phyloP scores from a whole-genome alignment of 2,113 vertebrate species.

The rabbit (Oryctolagus cuniculus) region mOryCun1.1 NC_091434.1:72740001-72740500 shows the following conservation, averaged over 20 bases:
- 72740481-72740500: no score
- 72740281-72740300: background rate
- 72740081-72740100: background rate
- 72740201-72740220: background rate
- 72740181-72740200: background rate
- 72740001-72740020: background rate
- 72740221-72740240: constrained; percentile 35
- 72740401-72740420: no score
- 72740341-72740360: no score
- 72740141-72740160: background rate
- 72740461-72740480: no score
- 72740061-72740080: no score
- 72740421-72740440: no score
- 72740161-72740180: background rate
- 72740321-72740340: no score
- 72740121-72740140: background rate
- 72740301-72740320: no score
- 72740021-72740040: background rate
- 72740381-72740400: no score
- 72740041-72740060: background rate
- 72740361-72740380: no score
- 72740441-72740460: no score
- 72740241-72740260: background rate
- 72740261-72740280: constrained; percentile 9
- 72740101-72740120: background rate